phyloP scores from a whole-genome alignment of 2,797 vertebrate species.

The Sebastes goodei region DNA sequence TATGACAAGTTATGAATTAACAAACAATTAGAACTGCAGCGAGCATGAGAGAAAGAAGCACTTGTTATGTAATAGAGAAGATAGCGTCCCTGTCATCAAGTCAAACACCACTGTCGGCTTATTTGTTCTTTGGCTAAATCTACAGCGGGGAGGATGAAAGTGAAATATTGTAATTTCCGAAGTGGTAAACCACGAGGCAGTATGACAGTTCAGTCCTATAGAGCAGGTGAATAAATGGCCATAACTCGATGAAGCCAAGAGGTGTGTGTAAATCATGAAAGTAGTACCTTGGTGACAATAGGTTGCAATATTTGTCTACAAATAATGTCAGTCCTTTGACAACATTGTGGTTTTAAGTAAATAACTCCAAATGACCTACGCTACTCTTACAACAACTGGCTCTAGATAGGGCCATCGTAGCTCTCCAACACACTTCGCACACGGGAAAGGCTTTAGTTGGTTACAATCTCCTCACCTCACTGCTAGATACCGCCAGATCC shows the following conservation, averaged over 20 bases:
- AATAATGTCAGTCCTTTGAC: neutral
- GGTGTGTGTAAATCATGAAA: neutral
- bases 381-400: too few relatives aligned
- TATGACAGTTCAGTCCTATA: neutral
- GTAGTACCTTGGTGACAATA: neutral
- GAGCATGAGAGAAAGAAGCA: neutral
- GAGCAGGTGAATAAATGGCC: neutral
- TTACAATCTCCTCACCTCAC: too few relatives aligned
- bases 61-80: slow-evolving; percentile 26
- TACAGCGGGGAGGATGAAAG: neutral
- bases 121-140: neutral
- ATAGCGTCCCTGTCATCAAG: neutral
- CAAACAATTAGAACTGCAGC: slow-evolving; percentile 8
- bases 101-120: neutral
- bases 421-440: too few relatives aligned
- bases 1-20: slow-evolving; percentile 39
- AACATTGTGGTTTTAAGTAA: neutral
- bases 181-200: neutral
- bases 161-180: neutral
- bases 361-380: neutral
- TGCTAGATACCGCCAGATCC: too few relatives aligned
- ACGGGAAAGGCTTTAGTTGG: too few relatives aligned
- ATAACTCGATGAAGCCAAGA: neutral
- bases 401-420: too few relatives aligned
- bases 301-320: too few relatives aligned